phyloP scores from a whole-genome alignment of 2,797 vertebrate genomes.

The Typhlichthys subterraneus region DNA sequence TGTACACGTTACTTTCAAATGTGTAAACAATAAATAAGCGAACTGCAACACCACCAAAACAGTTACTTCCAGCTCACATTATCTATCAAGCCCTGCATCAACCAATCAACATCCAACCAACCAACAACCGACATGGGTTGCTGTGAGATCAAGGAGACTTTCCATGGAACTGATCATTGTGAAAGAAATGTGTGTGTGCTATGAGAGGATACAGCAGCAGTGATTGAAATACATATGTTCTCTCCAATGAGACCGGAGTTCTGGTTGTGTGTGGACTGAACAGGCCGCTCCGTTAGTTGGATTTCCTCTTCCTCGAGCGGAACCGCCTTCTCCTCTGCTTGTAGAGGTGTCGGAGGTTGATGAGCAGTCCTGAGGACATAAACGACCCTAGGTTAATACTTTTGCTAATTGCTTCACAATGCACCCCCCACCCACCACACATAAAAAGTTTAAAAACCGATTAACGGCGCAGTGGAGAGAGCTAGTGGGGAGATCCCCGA shows the following conservation, averaged over 20 bases:
- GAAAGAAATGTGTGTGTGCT: not conserved
- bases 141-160: not conserved
- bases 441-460: no score
- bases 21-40: no score
- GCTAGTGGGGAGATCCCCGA: no score
- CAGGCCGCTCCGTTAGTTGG: conserved; percentile 61
- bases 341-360: conserved; percentile 88
- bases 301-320: conserved; percentile 86
- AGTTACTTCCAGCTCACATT: no score
- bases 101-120: not conserved
- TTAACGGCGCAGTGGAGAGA: no score
- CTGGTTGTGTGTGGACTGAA: not conserved
- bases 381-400: not conserved
- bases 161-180: not conserved
- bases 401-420: not conserved
- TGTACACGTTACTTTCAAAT: no score
- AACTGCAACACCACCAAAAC: no score
- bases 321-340: conserved; percentile 86
- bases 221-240: conserved; percentile 1
- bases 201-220: conserved; percentile 10
- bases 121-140: not conserved
- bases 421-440: no score
- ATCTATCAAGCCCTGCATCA: not conserved
- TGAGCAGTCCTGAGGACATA: conserved; percentile 76
- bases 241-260: conserved; percentile 10